These are phyloP conservation scores for Clarias macrocephalus DNA, from an alignment of 2,113 vertebrate species.

Conservation along the genomic window DNA sequence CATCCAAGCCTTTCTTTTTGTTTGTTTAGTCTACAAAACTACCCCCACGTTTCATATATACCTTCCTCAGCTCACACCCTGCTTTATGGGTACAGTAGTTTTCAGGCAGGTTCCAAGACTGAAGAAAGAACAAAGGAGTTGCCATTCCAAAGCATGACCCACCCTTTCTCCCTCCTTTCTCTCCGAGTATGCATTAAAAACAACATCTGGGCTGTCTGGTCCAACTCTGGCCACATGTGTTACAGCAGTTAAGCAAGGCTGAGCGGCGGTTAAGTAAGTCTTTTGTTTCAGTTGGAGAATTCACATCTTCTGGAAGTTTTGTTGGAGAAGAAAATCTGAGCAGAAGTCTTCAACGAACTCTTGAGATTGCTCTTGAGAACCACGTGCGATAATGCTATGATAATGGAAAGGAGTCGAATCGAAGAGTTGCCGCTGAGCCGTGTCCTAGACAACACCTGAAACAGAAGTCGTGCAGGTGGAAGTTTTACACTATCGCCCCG, in stretches of 20 bases:
- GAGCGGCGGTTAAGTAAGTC: constrained; percentile 9
- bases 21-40: neutral
- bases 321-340: neutral
- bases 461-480: constrained; percentile 16
- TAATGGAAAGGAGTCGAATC: neutral
- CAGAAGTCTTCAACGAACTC: neutral
- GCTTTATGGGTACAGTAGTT: constrained; percentile 40
- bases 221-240: constrained; percentile 49
- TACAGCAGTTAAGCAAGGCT: constrained; percentile 35
- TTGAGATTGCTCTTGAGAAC: neutral
- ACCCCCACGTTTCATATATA: neutral
- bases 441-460: constrained; percentile 1
- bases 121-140: constrained; percentile 44
- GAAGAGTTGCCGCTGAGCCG: neutral
- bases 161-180: constrained; percentile 32
- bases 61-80: neutral
- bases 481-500: neutral
- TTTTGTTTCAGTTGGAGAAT: constrained; percentile 20
- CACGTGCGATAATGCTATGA: neutral
- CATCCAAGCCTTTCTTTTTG: neutral
- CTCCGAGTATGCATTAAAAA: constrained; percentile 41
- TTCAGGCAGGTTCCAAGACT: neutral
- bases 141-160: constrained; percentile 26
- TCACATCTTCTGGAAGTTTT: neutral
- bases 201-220: constrained; percentile 54